A percentile compares a stretch with the other conserved stretches of the same genome.
These are phyloP conservation scores for Chrysina gloriosa DNA, from an alignment of 2,888 invertebrate species.

Conservation along the genomic window DNA sequence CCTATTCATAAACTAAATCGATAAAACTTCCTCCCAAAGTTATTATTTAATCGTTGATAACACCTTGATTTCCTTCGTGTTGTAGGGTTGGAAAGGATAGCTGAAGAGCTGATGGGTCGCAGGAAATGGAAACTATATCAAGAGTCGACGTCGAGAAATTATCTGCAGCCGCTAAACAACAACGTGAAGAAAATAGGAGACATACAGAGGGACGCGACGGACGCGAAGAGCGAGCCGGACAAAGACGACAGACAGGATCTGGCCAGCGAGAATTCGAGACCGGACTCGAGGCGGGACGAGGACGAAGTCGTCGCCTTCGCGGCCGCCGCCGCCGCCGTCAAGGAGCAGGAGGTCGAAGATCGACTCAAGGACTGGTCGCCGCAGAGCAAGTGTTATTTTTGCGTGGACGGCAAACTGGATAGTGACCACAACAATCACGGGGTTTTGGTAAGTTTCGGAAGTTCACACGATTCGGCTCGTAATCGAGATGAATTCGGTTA, in stretches of 20 bases:
- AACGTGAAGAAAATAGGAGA: slow-evolving; percentile 61
- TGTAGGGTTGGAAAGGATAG: slow-evolving; percentile 93
- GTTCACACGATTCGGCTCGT: background rate
- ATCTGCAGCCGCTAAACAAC: slow-evolving; percentile 65
- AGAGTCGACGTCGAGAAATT: slow-evolving; percentile 72
- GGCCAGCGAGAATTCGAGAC: slow-evolving; percentile 42
- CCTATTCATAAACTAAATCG: too few species aligned
- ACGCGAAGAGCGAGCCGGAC: slow-evolving; percentile 46
- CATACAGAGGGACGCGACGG: slow-evolving; percentile 53
- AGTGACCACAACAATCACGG: slow-evolving; percentile 68
- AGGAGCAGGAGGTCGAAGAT: slow-evolving; percentile 55
- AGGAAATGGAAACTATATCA: slow-evolving; percentile 96
- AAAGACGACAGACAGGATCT: slow-evolving; percentile 44
- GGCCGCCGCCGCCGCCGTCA: slow-evolving; percentile 48
- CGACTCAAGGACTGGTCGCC: slow-evolving; percentile 80
- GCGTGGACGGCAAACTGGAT: slow-evolving; percentile 79
- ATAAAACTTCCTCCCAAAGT: too few species aligned
- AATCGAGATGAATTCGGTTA: background rate
- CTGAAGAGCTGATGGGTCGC: slow-evolving; percentile 97
- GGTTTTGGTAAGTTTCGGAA: slow-evolving; percentile 66
- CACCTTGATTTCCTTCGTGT: too few species aligned
- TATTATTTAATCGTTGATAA: too few species aligned
- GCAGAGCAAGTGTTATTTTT: slow-evolving; percentile 83
- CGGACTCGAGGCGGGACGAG: slow-evolving; percentile 40
- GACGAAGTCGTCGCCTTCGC: slow-evolving; percentile 26